Conservation (phyloP, 2,888 invertebrate species). For the Yponomeuta plumbellus region DNA sequence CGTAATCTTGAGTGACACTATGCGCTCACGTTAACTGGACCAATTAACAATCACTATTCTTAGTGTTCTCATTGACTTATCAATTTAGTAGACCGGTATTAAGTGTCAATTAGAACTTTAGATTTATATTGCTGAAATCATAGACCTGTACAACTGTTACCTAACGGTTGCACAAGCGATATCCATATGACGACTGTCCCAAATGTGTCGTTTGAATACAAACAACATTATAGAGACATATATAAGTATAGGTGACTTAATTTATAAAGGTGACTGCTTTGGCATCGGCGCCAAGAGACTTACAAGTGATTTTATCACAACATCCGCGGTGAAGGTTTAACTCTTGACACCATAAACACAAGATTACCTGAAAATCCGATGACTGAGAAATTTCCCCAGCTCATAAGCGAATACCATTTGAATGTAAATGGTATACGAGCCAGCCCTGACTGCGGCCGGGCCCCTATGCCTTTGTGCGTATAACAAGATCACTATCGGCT, state of each 20-base stretch:
- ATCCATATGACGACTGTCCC: neutral
- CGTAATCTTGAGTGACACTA: slow-evolving; percentile 65
- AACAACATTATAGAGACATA: neutral
- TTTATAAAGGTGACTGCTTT: slow-evolving; percentile 13
- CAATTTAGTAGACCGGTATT: slow-evolving; percentile 33
- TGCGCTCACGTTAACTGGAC: slow-evolving; percentile 33
- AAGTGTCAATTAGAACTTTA: neutral
- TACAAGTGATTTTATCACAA: slow-evolving; percentile 22
- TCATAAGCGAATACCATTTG: slow-evolving; percentile 70
- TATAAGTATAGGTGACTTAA: slow-evolving; percentile 2
- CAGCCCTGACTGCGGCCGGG: slow-evolving; percentile 34
- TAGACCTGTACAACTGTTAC: neutral
- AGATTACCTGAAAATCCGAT: slow-evolving; percentile 70
- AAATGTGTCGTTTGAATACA: too few relatives aligned
- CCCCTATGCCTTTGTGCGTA: slow-evolving; percentile 69
- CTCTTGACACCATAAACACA: slow-evolving; percentile 58
- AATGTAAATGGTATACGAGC: slow-evolving; percentile 70
- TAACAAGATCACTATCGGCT: slow-evolving; percentile 77
- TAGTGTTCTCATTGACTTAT: slow-evolving; percentile 41
- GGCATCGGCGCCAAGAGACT: slow-evolving; percentile 1
- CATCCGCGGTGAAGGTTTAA: slow-evolving; percentile 21
- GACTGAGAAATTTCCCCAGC: slow-evolving; percentile 69
- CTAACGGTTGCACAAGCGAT: neutral
- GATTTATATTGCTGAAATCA: too few relatives aligned
- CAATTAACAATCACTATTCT: slow-evolving; percentile 45